These are phyloP conservation scores for Chrosomus eos DNA, from an alignment of 2,797 vertebrate genomes.

Conservation along the genomic window DNA sequence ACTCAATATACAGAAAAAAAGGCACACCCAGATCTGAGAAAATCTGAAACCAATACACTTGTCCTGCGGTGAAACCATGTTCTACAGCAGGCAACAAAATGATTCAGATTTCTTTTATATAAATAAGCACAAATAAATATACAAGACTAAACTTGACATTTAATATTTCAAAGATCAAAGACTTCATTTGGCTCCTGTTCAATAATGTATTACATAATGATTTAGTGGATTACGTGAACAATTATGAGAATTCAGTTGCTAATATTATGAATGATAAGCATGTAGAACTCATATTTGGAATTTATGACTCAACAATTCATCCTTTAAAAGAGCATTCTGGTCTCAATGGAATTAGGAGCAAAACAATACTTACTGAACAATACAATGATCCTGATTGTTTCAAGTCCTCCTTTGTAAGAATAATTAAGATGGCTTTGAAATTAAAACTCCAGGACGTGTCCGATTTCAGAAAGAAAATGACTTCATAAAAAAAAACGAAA, in stretches of 20 bases:
- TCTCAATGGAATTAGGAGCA: conserved; percentile 23
- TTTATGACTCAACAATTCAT: conserved; percentile 51
- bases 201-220: conserved; percentile 38
- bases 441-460: conserved; percentile 22
- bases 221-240: neutral
- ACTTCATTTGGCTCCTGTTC: conserved; percentile 40
- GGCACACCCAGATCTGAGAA: conserved; percentile 79
- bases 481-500: neutral
- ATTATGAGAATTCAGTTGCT: neutral
- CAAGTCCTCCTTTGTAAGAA: conserved; percentile 54
- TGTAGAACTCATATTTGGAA: conserved; percentile 36
- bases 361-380: conserved; percentile 67
- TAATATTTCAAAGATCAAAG: conserved; percentile 28
- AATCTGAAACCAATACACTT: conserved; percentile 72
- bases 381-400: conserved; percentile 58
- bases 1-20: conserved; percentile 67
- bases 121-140: conserved; percentile 14
- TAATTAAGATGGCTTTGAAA: conserved; percentile 48
- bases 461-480: conserved; percentile 54
- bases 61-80: conserved; percentile 62
- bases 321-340: conserved; percentile 37
- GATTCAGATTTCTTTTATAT: neutral
- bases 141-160: conserved; percentile 12
- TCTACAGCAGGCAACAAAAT: conserved; percentile 5
- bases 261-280: neutral